Conservation (phyloP, 1,140 invertebrate species). For the Dolichoris vasculosae region DNA sequence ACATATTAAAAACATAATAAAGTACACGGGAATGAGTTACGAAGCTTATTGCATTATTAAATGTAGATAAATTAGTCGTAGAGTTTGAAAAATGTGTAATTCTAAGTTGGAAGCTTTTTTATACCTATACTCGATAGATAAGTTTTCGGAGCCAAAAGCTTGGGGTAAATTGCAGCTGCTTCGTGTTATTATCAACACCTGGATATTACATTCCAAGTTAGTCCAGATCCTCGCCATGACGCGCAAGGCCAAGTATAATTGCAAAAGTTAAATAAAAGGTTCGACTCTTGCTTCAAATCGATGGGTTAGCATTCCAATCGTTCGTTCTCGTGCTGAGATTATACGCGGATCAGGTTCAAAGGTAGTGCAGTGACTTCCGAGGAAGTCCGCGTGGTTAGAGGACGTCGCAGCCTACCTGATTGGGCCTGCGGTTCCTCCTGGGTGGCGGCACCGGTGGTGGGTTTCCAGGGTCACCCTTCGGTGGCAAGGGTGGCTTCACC, state of each 20-base stretch:
- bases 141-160: not conserved
- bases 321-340: too few relatives aligned
- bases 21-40: too few relatives aligned
- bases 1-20: too few relatives aligned
- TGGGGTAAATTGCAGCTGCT: not conserved
- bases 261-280: too few relatives aligned
- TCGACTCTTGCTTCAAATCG: not conserved
- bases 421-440: slow-evolving; percentile 80
- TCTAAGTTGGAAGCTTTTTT: not conserved
- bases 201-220: not conserved
- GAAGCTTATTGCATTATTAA: too few relatives aligned
- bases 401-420: slow-evolving; percentile 72
- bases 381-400: slow-evolving; percentile 54
- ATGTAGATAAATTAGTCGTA: too few relatives aligned
- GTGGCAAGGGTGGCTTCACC: slow-evolving; percentile 85
- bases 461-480: slow-evolving; percentile 79
- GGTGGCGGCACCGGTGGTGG: slow-evolving; percentile 88
- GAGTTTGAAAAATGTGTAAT: too few relatives aligned
- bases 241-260: not conserved
- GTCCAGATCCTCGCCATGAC: not conserved
- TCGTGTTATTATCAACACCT: too few relatives aligned
- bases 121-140: not conserved
- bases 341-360: too few relatives aligned
- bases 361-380: not conserved
- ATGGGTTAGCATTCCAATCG: not conserved